Percentiles rank a stretch among this genome's conserved stretches.
phyloP scores from a whole-genome alignment of 2,888 invertebrate species.

The Macrosoma leucophasiata region DNA sequence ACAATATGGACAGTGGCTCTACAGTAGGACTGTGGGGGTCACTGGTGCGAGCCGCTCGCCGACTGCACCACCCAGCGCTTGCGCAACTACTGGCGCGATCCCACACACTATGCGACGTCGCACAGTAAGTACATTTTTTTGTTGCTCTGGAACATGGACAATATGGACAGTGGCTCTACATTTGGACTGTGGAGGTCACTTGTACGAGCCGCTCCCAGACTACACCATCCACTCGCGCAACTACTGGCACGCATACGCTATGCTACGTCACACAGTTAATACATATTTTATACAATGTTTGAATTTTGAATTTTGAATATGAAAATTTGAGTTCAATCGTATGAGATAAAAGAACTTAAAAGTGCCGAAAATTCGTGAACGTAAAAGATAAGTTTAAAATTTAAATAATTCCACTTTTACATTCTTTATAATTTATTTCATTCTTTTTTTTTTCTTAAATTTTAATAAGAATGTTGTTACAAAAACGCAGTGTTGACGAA shows the following conservation, averaged over 20 bases:
- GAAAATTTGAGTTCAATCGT: no score
- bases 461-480: no score
- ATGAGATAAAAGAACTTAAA: no score
- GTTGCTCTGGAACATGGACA: slow-evolving; percentile 34
- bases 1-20: slow-evolving; percentile 65
- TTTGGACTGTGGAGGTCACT: slow-evolving; percentile 65
- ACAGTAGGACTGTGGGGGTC: slow-evolving; percentile 65
- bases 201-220: slow-evolving; percentile 80
- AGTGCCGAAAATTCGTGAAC: no score
- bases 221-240: slow-evolving; percentile 81
- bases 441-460: no score
- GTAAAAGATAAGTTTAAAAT: no score
- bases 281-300: no score
- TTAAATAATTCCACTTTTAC: no score
- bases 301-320: no score
- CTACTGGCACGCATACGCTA: slow-evolving; percentile 77
- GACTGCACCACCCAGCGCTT: slow-evolving; percentile 81
- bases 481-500: no score
- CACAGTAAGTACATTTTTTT: slow-evolving; percentile 76
- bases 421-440: no score
- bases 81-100: slow-evolving; percentile 79
- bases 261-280: no score
- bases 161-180: slow-evolving; percentile 63
- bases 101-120: slow-evolving; percentile 78
- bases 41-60: slow-evolving; percentile 79